Conservation (phyloP, 2,888 invertebrate species). For the Plusia festucae region DNA sequence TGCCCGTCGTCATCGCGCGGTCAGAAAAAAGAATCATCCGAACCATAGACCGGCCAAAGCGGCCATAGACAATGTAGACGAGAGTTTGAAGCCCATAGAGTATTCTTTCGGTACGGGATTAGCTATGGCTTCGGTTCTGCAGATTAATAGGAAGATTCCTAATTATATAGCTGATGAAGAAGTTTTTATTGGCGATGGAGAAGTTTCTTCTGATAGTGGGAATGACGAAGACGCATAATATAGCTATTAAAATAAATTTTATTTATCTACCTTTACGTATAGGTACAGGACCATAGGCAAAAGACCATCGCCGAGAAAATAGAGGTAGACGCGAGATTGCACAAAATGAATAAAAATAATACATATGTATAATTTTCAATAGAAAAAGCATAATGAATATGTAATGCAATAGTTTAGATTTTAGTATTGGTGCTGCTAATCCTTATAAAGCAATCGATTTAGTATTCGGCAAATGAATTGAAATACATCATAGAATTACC, state of each 20-base stretch:
- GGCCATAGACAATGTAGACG: constrained; percentile 74
- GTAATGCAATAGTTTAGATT: neutral
- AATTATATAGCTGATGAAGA: constrained; percentile 76
- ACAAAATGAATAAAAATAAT: too few species aligned
- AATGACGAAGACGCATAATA: constrained; percentile 79
- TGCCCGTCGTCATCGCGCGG: constrained; percentile 74
- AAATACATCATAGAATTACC: too few species aligned
- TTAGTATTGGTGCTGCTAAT: neutral
- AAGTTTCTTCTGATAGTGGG: constrained; percentile 85
- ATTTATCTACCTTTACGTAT: too few species aligned
- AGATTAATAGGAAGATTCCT: constrained; percentile 70
- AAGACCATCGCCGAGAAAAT: too few species aligned
- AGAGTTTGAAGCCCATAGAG: constrained; percentile 82
- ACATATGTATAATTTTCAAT: too few species aligned
- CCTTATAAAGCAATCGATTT: neutral
- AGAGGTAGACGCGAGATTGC: too few species aligned
- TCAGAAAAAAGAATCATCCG: constrained; percentile 76
- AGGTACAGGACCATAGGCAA: too few species aligned
- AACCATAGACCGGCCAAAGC: constrained; percentile 38
- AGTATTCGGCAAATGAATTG: too few species aligned
- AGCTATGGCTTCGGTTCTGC: constrained; percentile 85
- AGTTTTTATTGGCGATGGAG: constrained; percentile 83
- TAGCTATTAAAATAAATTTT: too few species aligned
- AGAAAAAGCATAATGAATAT: neutral
- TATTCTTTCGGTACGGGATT: constrained; percentile 85